Base-by-base conservation (phyloP, 92 coral and sea anemone species). In the Porites evermanni region DNA sequence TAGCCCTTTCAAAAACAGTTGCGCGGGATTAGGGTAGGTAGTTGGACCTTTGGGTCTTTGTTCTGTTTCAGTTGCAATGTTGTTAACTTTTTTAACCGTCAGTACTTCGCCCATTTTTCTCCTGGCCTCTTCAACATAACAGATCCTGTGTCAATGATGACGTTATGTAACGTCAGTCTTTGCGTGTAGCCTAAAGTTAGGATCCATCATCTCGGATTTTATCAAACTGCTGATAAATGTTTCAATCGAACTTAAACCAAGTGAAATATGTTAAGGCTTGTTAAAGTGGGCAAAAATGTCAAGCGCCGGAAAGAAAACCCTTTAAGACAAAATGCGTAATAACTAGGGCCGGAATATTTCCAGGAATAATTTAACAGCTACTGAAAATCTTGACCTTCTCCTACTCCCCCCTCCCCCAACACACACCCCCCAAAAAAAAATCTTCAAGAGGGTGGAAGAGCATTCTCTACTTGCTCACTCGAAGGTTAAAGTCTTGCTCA, bases 1-100 rank as follows among this genome's bases (percentile, higher is more conserved):
- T 65, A 53, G 74, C 52, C 74, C 74, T 17, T 70, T 7, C 47
- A 17, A 70, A 70, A 70, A 8, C 26, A 70, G 51, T 70, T 70
- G 74, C 74, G 53, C 12, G 74, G 53, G 74, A 70, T 70, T 70
- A 70, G 74, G 44, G 51, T 70, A 21, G 74, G 47, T 70, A 70
- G 51, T 70, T 70, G 51, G 50, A 17, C 74, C 50, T 24, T 24
- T 24, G 26, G 26, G 26, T 24, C 26, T 24, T 24, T 24, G 26
- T 0, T 24, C 26, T 24, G 26, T 24, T 24, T 24, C 26, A 24
- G 26, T 24, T 24, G 26, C 26, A 24, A 24, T 24, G 26, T 24
- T 24, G 26, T 24, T 24, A 24, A 24, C 26, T 24, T 24, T 24
- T 24, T 24, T 24, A 24, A 24, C 26, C 26, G 26, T 24, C 26